phyloP scores from a whole-genome alignment of 2,113 vertebrate genomes.

The Oncorhynchus gorbuscha region DNA sequence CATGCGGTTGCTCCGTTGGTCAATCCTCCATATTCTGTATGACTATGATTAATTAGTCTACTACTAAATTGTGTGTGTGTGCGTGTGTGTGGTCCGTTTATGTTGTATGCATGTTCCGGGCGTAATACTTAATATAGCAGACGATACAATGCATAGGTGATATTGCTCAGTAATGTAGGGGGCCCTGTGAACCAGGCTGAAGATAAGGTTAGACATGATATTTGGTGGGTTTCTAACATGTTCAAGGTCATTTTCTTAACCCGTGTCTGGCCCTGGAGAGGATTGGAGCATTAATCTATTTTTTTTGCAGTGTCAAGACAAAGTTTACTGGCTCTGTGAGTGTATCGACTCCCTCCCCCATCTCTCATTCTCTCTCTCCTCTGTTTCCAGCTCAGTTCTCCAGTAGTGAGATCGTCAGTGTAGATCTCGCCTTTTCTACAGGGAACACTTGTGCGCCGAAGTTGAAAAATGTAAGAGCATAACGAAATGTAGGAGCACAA shows the following conservation, averaged over 20 bases:
- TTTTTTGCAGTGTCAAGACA: constrained; percentile 9
- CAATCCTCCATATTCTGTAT: background rate
- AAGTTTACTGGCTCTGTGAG: background rate
- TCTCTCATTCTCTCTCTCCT: background rate
- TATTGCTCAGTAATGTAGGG: too few relatives aligned
- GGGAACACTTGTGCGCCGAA: too few relatives aligned
- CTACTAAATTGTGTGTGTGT: too few relatives aligned
- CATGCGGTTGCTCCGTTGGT: constrained; percentile 5
- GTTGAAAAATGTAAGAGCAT: too few relatives aligned
- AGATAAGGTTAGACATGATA: background rate
- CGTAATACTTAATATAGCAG: too few relatives aligned
- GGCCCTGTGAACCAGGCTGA: background rate
- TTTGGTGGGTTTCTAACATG: background rate
- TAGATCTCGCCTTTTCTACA: too few relatives aligned
- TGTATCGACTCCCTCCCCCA: background rate
- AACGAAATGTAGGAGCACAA: too few relatives aligned
- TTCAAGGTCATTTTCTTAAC: constrained; percentile 7
- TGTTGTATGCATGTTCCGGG: background rate
- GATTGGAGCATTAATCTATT: constrained; percentile 3
- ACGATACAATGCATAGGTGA: too few relatives aligned
- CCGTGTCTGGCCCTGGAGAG: background rate
- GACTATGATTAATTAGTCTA: constrained; percentile 21
- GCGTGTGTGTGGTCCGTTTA: background rate
- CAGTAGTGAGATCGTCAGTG: background rate
- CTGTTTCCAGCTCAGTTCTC: background rate